Evolutionary conservation across 2,113 vertebrate genomes (phyloP).

Genomic region (Rhinoptilus africanus): DNA sequence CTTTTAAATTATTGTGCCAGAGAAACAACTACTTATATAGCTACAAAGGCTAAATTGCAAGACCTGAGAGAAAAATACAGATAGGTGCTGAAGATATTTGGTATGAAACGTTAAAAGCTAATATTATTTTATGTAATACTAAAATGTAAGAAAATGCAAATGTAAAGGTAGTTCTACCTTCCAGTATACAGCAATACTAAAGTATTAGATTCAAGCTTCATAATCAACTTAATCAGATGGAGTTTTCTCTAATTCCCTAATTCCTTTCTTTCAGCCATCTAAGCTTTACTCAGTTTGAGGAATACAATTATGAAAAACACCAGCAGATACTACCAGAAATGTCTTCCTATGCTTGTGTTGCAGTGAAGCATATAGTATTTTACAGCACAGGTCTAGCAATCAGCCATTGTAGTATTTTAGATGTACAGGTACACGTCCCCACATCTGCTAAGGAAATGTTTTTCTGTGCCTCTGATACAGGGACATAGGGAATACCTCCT

Average conservation of each 20-base stretch:
- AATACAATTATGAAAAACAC: not conserved
- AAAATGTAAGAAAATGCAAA: constrained; percentile 28
- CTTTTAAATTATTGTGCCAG: constrained; percentile 52
- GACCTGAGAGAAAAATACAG: not conserved
- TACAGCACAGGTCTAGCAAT: not conserved
- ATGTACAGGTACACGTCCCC: not conserved
- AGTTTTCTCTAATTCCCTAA: not conserved
- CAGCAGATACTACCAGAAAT: not conserved
- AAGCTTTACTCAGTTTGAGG: not conserved
- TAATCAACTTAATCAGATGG: constrained; percentile 37
- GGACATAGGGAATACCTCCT: not conserved
- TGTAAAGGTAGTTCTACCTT: not conserved
- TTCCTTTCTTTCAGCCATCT: not conserved
- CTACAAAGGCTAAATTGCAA: not conserved
- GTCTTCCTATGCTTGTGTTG: not conserved
- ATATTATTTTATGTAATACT: not conserved
- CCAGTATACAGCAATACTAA: not conserved
- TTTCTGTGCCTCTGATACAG: not conserved
- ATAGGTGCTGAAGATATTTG: not conserved
- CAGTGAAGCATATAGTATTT: not conserved
- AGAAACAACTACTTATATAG: constrained; percentile 34
- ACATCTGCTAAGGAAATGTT: not conserved
- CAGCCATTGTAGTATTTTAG: not conserved
- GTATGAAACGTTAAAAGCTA: not conserved
- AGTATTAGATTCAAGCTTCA: not conserved